Base-by-base conservation (phyloP, 2,888 invertebrate genomes). In the Auanema sp. region DNA sequence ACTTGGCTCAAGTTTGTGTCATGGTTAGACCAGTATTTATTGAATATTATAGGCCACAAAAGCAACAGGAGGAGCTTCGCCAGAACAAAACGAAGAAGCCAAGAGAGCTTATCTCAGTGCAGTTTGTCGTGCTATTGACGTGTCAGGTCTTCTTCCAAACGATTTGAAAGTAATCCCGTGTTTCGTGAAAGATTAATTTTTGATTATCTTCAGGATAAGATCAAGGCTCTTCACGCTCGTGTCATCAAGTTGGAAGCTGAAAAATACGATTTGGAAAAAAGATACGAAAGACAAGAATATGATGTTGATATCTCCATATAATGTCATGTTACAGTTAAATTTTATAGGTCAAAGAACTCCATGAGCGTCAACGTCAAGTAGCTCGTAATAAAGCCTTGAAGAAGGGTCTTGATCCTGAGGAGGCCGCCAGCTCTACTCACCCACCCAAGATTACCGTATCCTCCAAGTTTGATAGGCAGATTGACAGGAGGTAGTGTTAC, bases 401-500 rank as follows among this genome's bases (percentile, higher is more conserved):
- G 69, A 80, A 78, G 71, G 83, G 83, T 65, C 76, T 83, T 54
- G 83, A 83, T 66, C 75, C 83, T 43, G 76, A 71, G 51, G 80
- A 81, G 65, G 81, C 78, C 56, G 78, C 77, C 51, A 72, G 75
- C 62, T 76, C 79, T 92, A 94, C 70, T 50, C 78, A 79, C 59
- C 79, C 79, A 53, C 77, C 77, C 56, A 77, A 77, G 66, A 65
- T 75, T 67, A 70, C 70, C 58, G 93, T 94, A 85, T 93, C 95
- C 86, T 95, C 94, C 88, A 96, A 96, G 89, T 96, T 94, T 88
- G 96, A 96, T 88, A 89, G 95, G 87, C 92, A 94, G 87, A 92
- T 93, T 78, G 96, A 73, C 66, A 63, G 73, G 64, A 63, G 62
- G 41, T 62, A 24, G 24, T 8, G 14, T 8, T 8, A 18, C 14